Conservation (phyloP, 1,140 invertebrate genomes). For the Procambarus virginalis region DNA sequence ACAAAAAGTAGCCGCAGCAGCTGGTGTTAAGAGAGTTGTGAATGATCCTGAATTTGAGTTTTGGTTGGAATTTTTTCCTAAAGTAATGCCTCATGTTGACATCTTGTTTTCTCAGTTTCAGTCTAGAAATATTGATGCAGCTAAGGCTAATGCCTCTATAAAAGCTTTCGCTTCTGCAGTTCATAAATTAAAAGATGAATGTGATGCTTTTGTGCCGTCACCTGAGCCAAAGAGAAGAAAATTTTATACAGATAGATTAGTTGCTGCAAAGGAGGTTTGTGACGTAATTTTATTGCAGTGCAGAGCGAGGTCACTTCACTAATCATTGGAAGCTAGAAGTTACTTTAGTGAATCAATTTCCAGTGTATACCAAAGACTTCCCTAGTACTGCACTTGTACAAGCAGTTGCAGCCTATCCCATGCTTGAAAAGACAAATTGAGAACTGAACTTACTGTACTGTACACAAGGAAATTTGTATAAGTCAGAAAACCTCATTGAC, state of each 20-base stretch:
- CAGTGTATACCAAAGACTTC: conserved; percentile 30
- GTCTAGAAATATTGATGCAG: background rate
- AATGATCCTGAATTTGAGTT: conserved; percentile 40
- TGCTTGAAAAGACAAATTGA: conserved; percentile 54
- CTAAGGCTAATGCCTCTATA: too few relatives aligned
- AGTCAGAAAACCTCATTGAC: conserved; percentile 35
- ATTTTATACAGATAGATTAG: background rate
- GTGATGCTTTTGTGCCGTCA: background rate
- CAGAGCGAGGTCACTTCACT: conserved; percentile 38
- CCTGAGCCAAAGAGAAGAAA: background rate
- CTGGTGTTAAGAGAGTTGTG: conserved; percentile 39
- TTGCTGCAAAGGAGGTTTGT: background rate
- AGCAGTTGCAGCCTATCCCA: conserved; percentile 53
- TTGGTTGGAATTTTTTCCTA: conserved; percentile 50
- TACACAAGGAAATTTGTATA: conserved; percentile 45
- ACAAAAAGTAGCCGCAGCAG: conserved; percentile 24
- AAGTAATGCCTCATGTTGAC: conserved; percentile 62
- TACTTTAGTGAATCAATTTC: conserved; percentile 42
- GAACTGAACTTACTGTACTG: conserved; percentile 53
- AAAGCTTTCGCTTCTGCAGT: too few relatives aligned
- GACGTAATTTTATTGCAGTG: conserved; percentile 10
- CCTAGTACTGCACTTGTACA: conserved; percentile 33
- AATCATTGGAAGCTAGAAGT: conserved; percentile 55
- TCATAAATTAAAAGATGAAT: conserved; percentile 9
- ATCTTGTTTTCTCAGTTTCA: conserved; percentile 44